Evolutionary conservation across 2,797 vertebrate genomes (phyloP).

Genomic region (Argya squamiceps): DNA sequence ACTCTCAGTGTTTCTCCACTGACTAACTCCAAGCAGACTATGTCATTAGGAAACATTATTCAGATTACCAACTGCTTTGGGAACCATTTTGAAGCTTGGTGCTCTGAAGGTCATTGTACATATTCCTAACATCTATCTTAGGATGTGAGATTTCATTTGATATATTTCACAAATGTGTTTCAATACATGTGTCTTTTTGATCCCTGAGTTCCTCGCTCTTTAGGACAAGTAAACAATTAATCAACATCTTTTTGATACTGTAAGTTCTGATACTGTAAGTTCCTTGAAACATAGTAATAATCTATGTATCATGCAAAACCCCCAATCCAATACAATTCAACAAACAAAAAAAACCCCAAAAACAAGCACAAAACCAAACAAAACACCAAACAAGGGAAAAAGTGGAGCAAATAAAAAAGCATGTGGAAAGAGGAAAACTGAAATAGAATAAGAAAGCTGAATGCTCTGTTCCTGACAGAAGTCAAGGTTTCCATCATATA

Average conservation of each 20-base stretch:
- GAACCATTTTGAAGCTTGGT: background rate
- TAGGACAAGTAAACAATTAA: background rate
- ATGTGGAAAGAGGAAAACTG: background rate
- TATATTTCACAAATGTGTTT: background rate
- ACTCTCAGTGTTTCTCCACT: background rate
- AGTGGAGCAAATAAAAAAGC: background rate
- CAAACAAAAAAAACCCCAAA: background rate
- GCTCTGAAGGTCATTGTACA: background rate
- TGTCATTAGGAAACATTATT: background rate
- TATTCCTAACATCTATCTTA: background rate
- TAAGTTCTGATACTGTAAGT: rapidly evolving
- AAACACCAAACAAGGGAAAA: background rate
- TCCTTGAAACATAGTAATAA: background rate
- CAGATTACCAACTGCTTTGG: background rate
- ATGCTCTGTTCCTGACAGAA: background rate
- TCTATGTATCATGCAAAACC: background rate
- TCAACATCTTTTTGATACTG: background rate
- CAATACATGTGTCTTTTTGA: background rate
- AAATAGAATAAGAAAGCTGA: background rate
- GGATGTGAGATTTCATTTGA: background rate
- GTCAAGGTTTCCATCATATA: background rate
- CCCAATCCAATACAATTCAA: background rate
- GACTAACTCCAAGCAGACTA: background rate
- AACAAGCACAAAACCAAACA: background rate
- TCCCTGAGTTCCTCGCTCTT: background rate